A percentile compares a stretch with the other conserved stretches of the same genome.
phyloP scores from a whole-genome alignment of 2,113 vertebrate species.

The Stercorarius parasiticus region DNA sequence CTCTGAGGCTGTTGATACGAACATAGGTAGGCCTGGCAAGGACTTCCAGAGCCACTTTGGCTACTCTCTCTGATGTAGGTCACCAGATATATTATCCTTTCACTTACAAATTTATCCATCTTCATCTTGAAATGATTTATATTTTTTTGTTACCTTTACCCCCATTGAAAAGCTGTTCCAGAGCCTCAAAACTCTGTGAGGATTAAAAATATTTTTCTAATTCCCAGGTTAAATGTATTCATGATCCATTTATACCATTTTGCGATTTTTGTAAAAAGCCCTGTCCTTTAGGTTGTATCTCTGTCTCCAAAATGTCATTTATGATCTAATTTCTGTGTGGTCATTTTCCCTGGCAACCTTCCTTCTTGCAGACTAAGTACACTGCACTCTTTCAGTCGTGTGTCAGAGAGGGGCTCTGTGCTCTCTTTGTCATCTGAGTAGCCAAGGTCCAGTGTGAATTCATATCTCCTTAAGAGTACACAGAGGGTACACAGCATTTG shows the following conservation, averaged over 20 bases:
- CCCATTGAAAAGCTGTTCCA: background rate
- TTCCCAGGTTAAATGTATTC: background rate
- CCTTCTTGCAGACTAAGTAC: background rate
- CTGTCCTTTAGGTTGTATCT: background rate
- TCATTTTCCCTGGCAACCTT: background rate
- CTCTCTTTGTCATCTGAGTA: background rate
- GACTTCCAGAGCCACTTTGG: background rate
- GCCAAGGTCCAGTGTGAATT: background rate
- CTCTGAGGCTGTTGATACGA: background rate
- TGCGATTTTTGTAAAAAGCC: fast-evolving
- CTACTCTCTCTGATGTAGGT: background rate
- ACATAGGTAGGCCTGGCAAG: background rate
- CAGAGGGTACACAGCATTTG: background rate
- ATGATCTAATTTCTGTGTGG: background rate
- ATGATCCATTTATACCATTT: background rate
- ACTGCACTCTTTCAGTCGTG: background rate
- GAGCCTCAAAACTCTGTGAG: background rate
- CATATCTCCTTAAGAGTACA: background rate
- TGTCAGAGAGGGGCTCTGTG: background rate
- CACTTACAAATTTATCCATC: background rate
- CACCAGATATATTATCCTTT: background rate
- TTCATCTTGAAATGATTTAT: background rate
- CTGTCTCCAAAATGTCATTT: background rate
- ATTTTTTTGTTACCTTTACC: background rate
- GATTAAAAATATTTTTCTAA: background rate